phyloP scores from a whole-genome alignment of 2,113 vertebrate genomes.

The Oceanodroma tethys region DNA sequence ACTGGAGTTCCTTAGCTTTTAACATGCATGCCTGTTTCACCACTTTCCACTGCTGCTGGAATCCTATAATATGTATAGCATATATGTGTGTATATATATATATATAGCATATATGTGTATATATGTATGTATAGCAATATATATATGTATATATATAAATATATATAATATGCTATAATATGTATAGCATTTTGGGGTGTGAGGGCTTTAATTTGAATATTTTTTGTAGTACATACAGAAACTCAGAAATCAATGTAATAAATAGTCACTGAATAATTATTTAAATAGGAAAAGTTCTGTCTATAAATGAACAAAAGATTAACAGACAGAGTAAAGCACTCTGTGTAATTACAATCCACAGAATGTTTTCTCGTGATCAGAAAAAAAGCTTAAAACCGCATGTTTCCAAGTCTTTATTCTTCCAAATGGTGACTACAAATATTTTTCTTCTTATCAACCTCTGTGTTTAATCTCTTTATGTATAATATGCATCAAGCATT shows the following conservation, averaged over 20 bases:
- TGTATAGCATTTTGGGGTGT: background rate
- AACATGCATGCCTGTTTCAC: background rate
- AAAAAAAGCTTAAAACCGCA: background rate
- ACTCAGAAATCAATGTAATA: background rate
- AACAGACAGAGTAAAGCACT: background rate
- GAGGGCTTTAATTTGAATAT: background rate
- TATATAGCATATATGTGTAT: no score
- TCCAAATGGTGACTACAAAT: background rate
- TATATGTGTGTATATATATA: no score
- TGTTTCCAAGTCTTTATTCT: background rate
- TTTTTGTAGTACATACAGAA: background rate
- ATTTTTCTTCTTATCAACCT: background rate
- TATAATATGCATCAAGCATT: background rate
- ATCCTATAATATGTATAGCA: no score
- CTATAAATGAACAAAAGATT: background rate
- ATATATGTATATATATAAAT: no score
- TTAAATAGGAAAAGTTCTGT: background rate
- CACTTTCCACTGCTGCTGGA: background rate
- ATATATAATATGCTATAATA: no score
- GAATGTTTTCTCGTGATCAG: background rate
- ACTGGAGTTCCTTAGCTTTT: background rate
- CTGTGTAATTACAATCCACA: background rate
- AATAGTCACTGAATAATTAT: background rate
- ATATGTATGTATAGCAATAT: no score
- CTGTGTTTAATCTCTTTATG: background rate